Conservation (phyloP, 2,797 vertebrate genomes). For the Iguana delicatissima region DNA sequence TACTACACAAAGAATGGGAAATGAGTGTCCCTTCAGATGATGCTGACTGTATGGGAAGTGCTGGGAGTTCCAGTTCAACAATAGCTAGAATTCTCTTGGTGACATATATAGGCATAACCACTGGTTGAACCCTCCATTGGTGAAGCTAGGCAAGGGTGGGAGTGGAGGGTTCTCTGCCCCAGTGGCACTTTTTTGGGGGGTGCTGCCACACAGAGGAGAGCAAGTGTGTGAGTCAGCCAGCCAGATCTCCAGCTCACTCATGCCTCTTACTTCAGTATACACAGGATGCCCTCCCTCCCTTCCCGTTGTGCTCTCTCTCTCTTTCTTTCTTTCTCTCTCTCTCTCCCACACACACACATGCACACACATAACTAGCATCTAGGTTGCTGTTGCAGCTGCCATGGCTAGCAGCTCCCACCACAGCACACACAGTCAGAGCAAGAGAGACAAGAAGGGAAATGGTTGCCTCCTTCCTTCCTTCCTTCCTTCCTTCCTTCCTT, state of each 20-base stretch:
- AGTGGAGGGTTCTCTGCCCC: no score
- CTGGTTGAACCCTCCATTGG: no score
- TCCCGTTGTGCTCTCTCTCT: conserved; percentile 51
- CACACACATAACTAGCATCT: conserved; percentile 57
- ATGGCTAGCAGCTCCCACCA: conserved; percentile 76
- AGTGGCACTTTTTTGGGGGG: no score
- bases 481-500: no score
- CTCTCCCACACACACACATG: conserved; percentile 24
- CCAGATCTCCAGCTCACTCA: conserved; percentile 51
- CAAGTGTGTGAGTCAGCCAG: conserved; percentile 46
- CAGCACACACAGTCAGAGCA: conserved; percentile 56
- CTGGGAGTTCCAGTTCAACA: background rate
- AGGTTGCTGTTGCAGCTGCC: conserved; percentile 75
- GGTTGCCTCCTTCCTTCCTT: conserved; percentile 62
- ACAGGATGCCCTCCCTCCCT: background rate
- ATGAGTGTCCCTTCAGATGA: background rate
- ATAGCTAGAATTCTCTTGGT: background rate
- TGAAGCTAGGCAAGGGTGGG: no score
- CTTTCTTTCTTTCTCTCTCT: conserved; percentile 36
- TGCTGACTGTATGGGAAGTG: background rate
- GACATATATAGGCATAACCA: no score
- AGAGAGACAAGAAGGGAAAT: conserved; percentile 65
- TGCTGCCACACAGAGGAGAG: conserved; percentile 55
- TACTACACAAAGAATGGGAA: background rate
- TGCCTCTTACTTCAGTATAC: conserved; percentile 19